phyloP scores from a whole-genome alignment of 1,140 invertebrate species.

The Pachypeltis micranthus region DNA sequence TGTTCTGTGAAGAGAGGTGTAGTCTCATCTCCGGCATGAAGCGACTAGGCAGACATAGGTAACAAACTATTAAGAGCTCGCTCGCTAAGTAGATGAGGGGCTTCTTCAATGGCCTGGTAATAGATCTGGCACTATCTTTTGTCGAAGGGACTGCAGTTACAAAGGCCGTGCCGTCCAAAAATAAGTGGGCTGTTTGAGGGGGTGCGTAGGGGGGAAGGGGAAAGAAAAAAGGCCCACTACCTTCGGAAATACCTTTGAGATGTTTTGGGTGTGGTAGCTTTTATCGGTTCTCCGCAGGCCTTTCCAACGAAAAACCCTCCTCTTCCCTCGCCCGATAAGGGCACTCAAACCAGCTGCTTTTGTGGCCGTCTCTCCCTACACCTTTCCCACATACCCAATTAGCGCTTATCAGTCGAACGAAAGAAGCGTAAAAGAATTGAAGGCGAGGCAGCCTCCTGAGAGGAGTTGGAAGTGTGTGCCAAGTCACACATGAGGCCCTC shows the following conservation, averaged over 20 bases:
- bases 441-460: neutral
- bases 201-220: too few species aligned
- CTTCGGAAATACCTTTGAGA: neutral
- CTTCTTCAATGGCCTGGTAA: conserved; percentile 3
- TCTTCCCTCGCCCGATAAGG: neutral
- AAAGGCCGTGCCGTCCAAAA: conserved; percentile 3
- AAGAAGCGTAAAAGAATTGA: conserved; percentile 5
- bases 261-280: conserved; percentile 9
- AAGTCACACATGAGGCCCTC: conserved; percentile 3
- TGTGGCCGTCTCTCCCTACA: neutral
- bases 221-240: neutral
- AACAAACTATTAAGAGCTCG: too few species aligned
- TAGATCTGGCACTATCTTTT: conserved; percentile 5
- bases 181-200: neutral
- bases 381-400: conserved; percentile 6
- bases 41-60: too few species aligned
- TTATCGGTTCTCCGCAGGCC: conserved; percentile 1
- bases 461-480: neutral
- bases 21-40: too few species aligned
- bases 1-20: too few species aligned
- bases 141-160: conserved; percentile 5
- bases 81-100: too few species aligned
- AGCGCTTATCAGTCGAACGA: neutral
- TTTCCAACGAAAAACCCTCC: too few species aligned
- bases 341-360: conserved; percentile 8